These are phyloP conservation scores for Natator depressus DNA, from an alignment of 2,113 vertebrate genomes.

Conservation along the genomic window DNA sequence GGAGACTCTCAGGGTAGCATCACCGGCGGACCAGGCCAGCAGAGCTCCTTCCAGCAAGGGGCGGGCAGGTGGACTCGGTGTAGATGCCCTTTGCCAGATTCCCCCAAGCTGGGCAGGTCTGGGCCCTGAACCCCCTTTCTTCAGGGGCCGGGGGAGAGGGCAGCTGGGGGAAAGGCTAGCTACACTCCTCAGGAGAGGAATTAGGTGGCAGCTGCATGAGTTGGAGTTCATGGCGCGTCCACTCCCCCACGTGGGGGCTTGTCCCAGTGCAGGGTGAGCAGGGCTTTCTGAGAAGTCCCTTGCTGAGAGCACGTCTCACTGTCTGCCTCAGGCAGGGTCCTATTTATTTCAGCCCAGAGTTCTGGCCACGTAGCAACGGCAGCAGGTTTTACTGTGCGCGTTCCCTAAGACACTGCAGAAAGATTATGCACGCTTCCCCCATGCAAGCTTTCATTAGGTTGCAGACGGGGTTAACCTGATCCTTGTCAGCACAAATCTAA, in stretches of 20 bases:
- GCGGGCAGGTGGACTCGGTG: background rate
- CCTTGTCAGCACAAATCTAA: constrained; percentile 67
- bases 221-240: background rate
- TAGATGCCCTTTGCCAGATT: background rate
- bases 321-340: accelerated
- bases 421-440: constrained; percentile 32
- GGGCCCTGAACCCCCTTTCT: background rate
- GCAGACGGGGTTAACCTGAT: constrained; percentile 70
- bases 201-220: background rate
- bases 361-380: background rate
- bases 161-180: background rate
- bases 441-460: constrained; percentile 49
- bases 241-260: background rate
- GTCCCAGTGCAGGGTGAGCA: background rate
- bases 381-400: constrained; percentile 40
- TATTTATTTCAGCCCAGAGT: constrained; percentile 29
- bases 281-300: accelerated
- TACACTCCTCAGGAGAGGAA: background rate
- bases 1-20: background rate
- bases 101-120: background rate
- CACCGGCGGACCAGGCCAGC: background rate
- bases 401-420: constrained; percentile 46
- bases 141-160: background rate
- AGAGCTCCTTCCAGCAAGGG: background rate
- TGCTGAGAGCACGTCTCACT: background rate